Evolutionary conservation across 1,140 invertebrate genomes (phyloP).

Genomic region (Belonocnema kinseyi): DNA sequence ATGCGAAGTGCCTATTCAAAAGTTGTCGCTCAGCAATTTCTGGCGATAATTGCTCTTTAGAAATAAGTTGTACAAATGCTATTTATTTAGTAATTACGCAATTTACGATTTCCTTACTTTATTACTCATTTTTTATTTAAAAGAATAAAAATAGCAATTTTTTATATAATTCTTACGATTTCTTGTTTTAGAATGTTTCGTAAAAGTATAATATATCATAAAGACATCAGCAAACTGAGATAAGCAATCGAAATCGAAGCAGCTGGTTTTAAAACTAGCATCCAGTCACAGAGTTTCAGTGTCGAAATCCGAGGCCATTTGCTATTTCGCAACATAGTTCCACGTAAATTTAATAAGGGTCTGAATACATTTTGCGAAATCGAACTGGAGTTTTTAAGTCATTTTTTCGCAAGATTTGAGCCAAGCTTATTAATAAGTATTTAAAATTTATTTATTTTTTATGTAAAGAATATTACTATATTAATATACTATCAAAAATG

Average conservation of each 20-base stretch:
- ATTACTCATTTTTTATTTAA: background rate
- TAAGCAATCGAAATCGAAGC: conserved; percentile 23
- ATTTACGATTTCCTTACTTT: background rate
- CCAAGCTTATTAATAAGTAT: too few species aligned
- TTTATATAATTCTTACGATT: background rate
- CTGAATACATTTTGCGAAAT: conserved; percentile 8
- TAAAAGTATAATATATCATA: background rate
- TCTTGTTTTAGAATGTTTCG: background rate
- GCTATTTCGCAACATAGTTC: background rate
- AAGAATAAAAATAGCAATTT: background rate
- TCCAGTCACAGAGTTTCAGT: conserved; percentile 12
- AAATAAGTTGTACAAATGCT: too few species aligned
- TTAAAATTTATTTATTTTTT: too few species aligned
- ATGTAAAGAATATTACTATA: too few species aligned
- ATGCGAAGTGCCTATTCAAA: too few species aligned
- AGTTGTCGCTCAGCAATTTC: too few species aligned
- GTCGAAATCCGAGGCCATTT: conserved; percentile 13
- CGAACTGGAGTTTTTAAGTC: background rate
- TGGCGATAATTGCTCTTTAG: too few species aligned
- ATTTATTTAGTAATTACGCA: background rate
- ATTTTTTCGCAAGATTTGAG: too few species aligned
- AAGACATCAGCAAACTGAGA: conserved; percentile 24
- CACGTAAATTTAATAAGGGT: conserved; percentile 22
- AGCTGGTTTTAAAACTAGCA: conserved; percentile 9
- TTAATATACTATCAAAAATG: too few species aligned